These are phyloP conservation scores for Spheniscus humboldti DNA, from an alignment of 2,797 vertebrate species.

Conservation along the genomic window DNA sequence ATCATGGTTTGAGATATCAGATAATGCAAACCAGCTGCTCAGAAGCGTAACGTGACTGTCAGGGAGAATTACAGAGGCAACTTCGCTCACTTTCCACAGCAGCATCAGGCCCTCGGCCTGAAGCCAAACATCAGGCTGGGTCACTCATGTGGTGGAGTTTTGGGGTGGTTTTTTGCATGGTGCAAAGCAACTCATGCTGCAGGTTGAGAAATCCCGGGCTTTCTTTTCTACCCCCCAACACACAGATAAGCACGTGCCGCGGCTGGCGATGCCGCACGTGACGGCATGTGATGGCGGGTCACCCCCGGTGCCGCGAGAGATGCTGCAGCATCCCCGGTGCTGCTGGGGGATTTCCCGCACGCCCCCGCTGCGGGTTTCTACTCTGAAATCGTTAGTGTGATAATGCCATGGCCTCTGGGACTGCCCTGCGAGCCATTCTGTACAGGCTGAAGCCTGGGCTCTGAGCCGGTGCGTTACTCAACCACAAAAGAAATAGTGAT, in stretches of 20 bases:
- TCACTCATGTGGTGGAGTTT: accelerated
- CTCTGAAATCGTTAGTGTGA: background rate
- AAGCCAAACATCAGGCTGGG: background rate
- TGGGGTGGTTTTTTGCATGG: background rate
- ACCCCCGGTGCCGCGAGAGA: accelerated
- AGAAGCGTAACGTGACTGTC: accelerated
- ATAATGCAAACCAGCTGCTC: background rate
- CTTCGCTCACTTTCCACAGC: background rate
- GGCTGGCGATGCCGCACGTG: background rate
- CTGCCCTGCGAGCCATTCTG: background rate
- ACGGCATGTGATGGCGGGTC: accelerated
- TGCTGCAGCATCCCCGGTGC: background rate
- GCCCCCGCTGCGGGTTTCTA: accelerated
- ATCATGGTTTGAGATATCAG: background rate
- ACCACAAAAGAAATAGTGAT: background rate
- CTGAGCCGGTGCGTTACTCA: background rate
- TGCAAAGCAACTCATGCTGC: accelerated
- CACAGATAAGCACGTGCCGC: accelerated
- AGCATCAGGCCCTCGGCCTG: background rate
- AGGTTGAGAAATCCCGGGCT: constrained; percentile 23
- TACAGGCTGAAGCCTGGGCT: background rate
- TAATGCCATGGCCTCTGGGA: background rate
- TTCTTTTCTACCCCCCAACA: background rate
- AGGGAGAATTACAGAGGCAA: background rate
- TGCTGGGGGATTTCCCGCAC: background rate